These are phyloP conservation scores for Ischnus inquisitorius DNA, from an alignment of 2,888 invertebrate genomes.

Conservation along the genomic window DNA sequence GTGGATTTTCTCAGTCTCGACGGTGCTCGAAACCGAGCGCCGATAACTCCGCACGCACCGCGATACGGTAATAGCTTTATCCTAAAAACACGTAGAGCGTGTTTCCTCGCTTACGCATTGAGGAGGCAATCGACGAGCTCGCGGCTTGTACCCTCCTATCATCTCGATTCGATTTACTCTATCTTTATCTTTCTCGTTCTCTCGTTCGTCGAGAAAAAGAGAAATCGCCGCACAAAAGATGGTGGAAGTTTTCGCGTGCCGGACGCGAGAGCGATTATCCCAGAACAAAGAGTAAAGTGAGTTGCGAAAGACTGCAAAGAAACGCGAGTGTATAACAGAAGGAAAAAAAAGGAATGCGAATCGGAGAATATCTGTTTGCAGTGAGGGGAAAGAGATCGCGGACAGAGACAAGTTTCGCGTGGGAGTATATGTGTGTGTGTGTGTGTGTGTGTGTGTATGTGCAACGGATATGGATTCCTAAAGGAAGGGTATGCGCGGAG, in stretches of 20 bases:
- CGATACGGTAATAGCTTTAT: neutral
- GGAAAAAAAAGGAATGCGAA: conserved; percentile 21
- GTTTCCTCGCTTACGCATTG: neutral
- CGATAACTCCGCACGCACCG: neutral
- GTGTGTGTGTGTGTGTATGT: neutral
- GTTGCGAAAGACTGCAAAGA: conserved; percentile 54
- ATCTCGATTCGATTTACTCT: neutral
- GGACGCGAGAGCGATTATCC: conserved; percentile 65
- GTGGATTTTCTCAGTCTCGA: conserved; percentile 55
- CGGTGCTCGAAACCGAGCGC: conserved; percentile 16
- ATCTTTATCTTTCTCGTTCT: neutral
- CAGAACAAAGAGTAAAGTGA: conserved; percentile 57
- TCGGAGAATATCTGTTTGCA: neutral
- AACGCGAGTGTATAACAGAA: conserved; percentile 36
- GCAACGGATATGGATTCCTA: neutral
- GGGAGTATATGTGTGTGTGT: neutral
- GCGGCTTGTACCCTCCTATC: neutral
- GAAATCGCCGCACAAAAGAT: conserved; percentile 61
- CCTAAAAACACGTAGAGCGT: neutral
- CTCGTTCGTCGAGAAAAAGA: neutral
- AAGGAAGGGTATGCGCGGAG: conserved; percentile 1
- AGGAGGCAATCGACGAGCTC: conserved; percentile 2
- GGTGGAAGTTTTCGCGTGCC: conserved; percentile 47
- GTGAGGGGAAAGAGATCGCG: conserved; percentile 1
- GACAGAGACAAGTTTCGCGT: neutral